These are phyloP conservation scores for Holothuria leucospilota DNA, from an alignment of 53 echinoderm and acorn worm genomes.

Conservation along the genomic window DNA sequence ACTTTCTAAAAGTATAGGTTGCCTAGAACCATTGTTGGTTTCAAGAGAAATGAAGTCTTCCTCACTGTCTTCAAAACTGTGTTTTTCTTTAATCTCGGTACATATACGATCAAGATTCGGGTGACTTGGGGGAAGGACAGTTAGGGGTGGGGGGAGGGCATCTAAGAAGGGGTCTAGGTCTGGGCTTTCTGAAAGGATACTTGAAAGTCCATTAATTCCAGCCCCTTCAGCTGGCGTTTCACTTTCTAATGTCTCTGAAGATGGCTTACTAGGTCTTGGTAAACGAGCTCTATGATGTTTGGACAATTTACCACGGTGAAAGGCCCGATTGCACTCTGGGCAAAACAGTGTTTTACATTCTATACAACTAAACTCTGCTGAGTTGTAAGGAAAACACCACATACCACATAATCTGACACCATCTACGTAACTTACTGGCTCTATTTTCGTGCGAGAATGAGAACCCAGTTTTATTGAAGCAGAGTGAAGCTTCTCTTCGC, in stretches of 20 bases:
- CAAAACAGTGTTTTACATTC: slow-evolving; percentile 88
- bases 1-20: background rate
- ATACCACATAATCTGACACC: slow-evolving; percentile 74
- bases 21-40: background rate
- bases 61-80: slow-evolving; percentile 18
- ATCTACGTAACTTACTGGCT: slow-evolving; percentile 60
- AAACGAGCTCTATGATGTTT: slow-evolving; percentile 78
- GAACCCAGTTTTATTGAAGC: slow-evolving; percentile 63
- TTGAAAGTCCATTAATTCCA: background rate
- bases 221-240: background rate
- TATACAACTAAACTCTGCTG: slow-evolving; percentile 79
- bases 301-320: slow-evolving; percentile 81
- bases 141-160: slow-evolving; percentile 37
- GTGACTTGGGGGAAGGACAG: slow-evolving; percentile 27
- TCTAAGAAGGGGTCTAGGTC: slow-evolving; percentile 37
- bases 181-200: slow-evolving; percentile 12
- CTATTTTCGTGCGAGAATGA: slow-evolving; percentile 84
- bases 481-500: slow-evolving; percentile 79
- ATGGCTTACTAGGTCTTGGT: slow-evolving; percentile 48
- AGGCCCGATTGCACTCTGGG: slow-evolving; percentile 78
- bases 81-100: slow-evolving; percentile 30
- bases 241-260: background rate
- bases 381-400: slow-evolving; percentile 86
- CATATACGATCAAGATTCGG: slow-evolving; percentile 31
- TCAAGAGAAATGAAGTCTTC: slow-evolving; percentile 44